Evolutionary conservation across 2,797 vertebrate species (phyloP), one percentile per base, ranked within the genome.

Genomic region (Petrocephalus sullivani): DNA sequence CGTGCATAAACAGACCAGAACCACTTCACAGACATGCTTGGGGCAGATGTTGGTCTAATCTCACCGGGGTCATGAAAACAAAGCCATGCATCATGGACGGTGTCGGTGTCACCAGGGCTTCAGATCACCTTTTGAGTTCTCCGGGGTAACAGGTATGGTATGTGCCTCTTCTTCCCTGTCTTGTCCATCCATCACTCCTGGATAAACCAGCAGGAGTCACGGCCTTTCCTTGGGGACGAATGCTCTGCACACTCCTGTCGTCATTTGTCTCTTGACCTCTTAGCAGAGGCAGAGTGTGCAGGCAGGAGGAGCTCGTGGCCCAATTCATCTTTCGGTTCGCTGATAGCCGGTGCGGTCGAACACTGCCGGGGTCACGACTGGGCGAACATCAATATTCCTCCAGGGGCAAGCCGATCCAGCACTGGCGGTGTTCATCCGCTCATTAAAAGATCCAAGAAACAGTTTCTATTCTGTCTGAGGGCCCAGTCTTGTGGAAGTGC

Each of bases 371-470:
- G 82, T 81, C 87, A 87, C 19, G 3, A 46, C 53, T 67, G 5
- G 87, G 67, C 67, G 21, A 81, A 58, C 67, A 28, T 53, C 75
- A 53, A 87, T 87, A 54, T 57, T 54, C 87, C 87, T 54, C 71
- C 4, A n/a, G 87, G 87, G 87, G 57, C 9, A 19, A 51, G 37
- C 41, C 2, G 41, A n/a, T 81, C 60, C 60, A 61, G 16, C 60
- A 61, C 8, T 6, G 1, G 37, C 16, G 19, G 2, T 28, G 16
- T 28, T 41, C 46, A 21, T 19, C 75, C 19, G 14, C 46, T 41
- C 75, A 49, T 81, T 41, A 81, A 41, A 49, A 21, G 37, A 19
- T 21, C 41, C 41, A 3, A 16, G 75, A 41, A 51, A 21, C 6
- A 51, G 37, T 21, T 81, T 19, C 75, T 41, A 81, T 16, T 81